Evolutionary conservation across 2,888 invertebrate species (phyloP), one percentile per base, ranked within the genome.

Genomic region (Agrochola lota): DNA sequence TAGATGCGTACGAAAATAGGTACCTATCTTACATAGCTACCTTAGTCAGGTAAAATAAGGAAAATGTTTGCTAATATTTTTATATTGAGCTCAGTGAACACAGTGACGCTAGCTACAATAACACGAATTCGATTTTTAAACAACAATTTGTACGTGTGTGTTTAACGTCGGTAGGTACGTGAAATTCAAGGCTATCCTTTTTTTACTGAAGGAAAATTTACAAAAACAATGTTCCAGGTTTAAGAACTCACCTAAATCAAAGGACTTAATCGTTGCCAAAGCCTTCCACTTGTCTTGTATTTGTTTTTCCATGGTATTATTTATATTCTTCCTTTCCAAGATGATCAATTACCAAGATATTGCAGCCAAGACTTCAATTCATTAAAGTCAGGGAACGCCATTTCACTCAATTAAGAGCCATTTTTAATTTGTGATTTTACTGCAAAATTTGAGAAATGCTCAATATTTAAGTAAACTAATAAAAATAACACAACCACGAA

Each of bases 181-280:
- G 15, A 49, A 69, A 55, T 46, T 60, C 64, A 82, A 80, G 64
- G 64, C 52, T 77, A 43, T 23, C 2, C 20, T 57, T 66, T 20
- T 17, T n/a, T n/a, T 20, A n/a, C 8, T 40, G 17, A 63, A 49
- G 15, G 2, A 57, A 52, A 62, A 9, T 52, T 52, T 30, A 35
- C 23, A 3, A 43, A 63, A 46, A 43, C 4, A 12, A 17, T 26
- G 17, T 20, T 35, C 7, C 17, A 12, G 4, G 23, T n/a, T 20
- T 60, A 20, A 35, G 40, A 63, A 79, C 89, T 91, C 90, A 96
- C 96, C 96, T 89, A 95, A 91, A 90, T 96, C 96, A 85, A 96
- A 96, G n/a, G 95, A 91, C 90, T 96, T 96, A 15, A 96, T 92
- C 1, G 96, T 96, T 40, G 95, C 93, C 77, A 96, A 91, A 77